Evolutionary conservation across 2,113 vertebrate genomes (phyloP).

Genomic region (Gymnocephalus cernua): DNA sequence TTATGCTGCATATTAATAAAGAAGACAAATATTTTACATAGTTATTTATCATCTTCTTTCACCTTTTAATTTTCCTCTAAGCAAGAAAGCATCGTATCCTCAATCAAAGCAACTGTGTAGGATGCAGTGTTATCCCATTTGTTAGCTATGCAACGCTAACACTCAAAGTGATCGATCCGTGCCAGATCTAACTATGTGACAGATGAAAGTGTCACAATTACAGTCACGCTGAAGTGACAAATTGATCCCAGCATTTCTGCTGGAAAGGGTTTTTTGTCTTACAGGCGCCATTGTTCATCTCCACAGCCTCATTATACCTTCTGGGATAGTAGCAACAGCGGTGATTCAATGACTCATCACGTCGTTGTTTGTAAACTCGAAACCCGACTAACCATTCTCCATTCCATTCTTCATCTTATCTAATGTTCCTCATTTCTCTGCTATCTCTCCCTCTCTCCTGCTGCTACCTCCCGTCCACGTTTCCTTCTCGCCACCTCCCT

Average conservation of each 20-base stretch:
- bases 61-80: slow-evolving; percentile 67
- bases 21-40: slow-evolving; percentile 12
- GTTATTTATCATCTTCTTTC: slow-evolving; percentile 57
- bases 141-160: slow-evolving; percentile 71
- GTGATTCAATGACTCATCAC: slow-evolving; percentile 78
- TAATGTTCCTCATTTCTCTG: slow-evolving; percentile 56
- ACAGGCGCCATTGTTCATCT: slow-evolving; percentile 71
- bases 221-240: slow-evolving; percentile 75
- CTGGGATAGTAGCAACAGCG: slow-evolving; percentile 55
- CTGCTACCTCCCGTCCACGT: slow-evolving; percentile 44
- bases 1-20: slow-evolving; percentile 51
- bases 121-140: slow-evolving; percentile 62
- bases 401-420: slow-evolving; percentile 67
- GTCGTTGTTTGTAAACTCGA: slow-evolving; percentile 72
- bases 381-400: slow-evolving; percentile 62
- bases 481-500: slow-evolving; percentile 60
- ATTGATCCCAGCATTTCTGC: slow-evolving; percentile 69
- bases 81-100: slow-evolving; percentile 51
- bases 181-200: slow-evolving; percentile 79
- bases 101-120: slow-evolving; percentile 51
- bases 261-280: slow-evolving; percentile 67
- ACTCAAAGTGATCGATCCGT: slow-evolving; percentile 74
- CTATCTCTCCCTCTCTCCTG: slow-evolving; percentile 41
- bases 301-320: slow-evolving; percentile 73
- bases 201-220: slow-evolving; percentile 80